Conservation (phyloP, 2,888 invertebrate genomes). For the Congeria kusceri region DNA sequence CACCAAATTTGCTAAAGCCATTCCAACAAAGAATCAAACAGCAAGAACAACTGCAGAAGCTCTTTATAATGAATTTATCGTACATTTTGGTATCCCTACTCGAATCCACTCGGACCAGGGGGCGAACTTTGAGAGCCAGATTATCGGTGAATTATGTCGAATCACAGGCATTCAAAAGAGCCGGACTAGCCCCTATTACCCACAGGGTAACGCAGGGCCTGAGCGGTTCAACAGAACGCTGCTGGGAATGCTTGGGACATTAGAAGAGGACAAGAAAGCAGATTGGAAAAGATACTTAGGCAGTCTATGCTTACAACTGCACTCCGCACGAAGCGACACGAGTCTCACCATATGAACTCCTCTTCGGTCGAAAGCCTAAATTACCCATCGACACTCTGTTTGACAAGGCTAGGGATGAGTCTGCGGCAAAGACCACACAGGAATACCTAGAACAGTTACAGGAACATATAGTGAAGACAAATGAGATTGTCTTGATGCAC, state of each 20-base stretch:
- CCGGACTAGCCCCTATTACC: conserved; percentile 3
- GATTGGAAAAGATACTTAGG: conserved; percentile 30
- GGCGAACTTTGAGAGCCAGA: conserved; percentile 7
- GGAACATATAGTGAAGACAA: too few relatives aligned
- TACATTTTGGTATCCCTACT: not conserved
- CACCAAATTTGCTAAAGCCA: not conserved
- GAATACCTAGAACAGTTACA: too few relatives aligned
- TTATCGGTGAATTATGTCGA: not conserved
- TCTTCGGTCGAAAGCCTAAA: too few relatives aligned
- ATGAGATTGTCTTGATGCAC: too few relatives aligned
- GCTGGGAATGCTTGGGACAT: conserved; percentile 7
- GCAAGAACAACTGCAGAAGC: conserved; percentile 10
- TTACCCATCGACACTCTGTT: too few relatives aligned
- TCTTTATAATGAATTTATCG: not conserved
- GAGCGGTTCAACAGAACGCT: conserved; percentile 12
- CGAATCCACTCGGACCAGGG: conserved; percentile 10
- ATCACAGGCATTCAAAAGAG: not conserved
- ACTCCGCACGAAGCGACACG: too few relatives aligned
- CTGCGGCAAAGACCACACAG: too few relatives aligned
- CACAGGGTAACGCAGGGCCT: conserved; percentile 1
- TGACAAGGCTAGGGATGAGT: too few relatives aligned
- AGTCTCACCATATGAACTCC: too few relatives aligned
- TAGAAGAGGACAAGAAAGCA: conserved; percentile 25
- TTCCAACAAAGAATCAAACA: conserved; percentile 9
- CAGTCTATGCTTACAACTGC: too few relatives aligned